Base-by-base conservation (phyloP, 2,113 vertebrate genomes). In the Anhinga anhinga region DNA sequence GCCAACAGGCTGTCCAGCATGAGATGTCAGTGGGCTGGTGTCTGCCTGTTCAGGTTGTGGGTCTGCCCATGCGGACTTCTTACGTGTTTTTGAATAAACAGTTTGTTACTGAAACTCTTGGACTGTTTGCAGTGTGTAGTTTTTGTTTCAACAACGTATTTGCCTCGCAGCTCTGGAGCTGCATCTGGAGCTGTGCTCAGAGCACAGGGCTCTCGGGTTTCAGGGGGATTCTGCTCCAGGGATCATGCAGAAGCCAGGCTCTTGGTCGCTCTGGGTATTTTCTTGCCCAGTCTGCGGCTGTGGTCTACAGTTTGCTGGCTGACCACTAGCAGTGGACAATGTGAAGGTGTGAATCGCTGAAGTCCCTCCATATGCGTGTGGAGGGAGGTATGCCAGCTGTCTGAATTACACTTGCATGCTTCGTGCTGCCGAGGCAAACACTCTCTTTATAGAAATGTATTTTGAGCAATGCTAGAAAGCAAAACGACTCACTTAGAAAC, bases 351-450 rank as follows among this genome's bases (percentile, higher is more conserved):
- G 50, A 59, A 19, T 63, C 66, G 44, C 44, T 71, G 23, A 58
- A 56, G 55, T 27, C 25, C 14, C 10, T 40, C 36, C 2, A 0
- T 73, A 29, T 0, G 1, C 1, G 1, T 1, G 0, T 44, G 49
- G 58, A 72, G 34, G 34, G 50, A 67, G n/a, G 27, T 47, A 18
- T 79, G 44, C 79, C 67, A 23, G 38, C 19, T 5, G 40, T 16
- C 42, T 13, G 42, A 70, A 83, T 49, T 72, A 50, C 22, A 23
- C 9, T 40, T 44, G 13, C 11, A 2, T 10, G 6, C 49, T 78
- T 91, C 53, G 16, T 2, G 4, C 32, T 71, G 42, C 34, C 65
- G 34, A 44, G 55, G 38, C 7, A 4, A 62, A 52, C 0, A 1
- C 4, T 55, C 26, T 69, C 73, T 45, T 84, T 72, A 36, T 67